phyloP scores from a whole-genome alignment of 2,113 vertebrate genomes.

The Vimba vimba region DNA sequence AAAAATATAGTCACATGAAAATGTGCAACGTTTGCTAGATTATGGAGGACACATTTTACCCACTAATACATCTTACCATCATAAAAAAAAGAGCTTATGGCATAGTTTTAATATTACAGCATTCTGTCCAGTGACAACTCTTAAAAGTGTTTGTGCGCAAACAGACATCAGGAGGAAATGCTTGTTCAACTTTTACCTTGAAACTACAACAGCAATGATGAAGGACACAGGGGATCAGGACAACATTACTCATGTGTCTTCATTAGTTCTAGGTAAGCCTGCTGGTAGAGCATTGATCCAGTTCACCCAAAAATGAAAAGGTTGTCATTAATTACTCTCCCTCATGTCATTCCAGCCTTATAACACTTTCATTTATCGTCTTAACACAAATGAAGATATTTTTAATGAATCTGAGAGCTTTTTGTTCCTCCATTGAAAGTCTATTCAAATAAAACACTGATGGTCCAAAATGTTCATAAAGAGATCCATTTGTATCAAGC shows the following conservation, averaged over 20 bases:
- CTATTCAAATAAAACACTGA: no score
- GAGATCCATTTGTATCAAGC: no score
- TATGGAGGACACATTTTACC: background rate
- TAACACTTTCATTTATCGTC: no score
- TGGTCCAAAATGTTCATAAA: no score
- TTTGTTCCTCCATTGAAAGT: no score
- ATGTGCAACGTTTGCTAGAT: background rate
- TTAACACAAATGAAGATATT: no score
- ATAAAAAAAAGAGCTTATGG: no score
- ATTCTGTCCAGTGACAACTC: background rate
- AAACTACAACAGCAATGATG: background rate
- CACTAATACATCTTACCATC: no score
- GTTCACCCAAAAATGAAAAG: no score
- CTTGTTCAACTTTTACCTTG: background rate
- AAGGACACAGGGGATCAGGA: background rate
- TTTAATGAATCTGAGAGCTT: no score
- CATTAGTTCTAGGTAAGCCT: background rate
- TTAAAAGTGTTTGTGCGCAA: background rate
- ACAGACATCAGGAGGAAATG: background rate
- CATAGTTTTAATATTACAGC: background rate
- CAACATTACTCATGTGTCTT: slow-evolving; percentile 1
- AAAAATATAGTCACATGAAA: background rate
- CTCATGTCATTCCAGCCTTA: no score
- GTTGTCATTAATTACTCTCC: no score
- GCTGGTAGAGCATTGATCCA: slow-evolving; percentile 8